Conservation (phyloP, 2,113 vertebrate species). For the Cygnus buccinator region DNA sequence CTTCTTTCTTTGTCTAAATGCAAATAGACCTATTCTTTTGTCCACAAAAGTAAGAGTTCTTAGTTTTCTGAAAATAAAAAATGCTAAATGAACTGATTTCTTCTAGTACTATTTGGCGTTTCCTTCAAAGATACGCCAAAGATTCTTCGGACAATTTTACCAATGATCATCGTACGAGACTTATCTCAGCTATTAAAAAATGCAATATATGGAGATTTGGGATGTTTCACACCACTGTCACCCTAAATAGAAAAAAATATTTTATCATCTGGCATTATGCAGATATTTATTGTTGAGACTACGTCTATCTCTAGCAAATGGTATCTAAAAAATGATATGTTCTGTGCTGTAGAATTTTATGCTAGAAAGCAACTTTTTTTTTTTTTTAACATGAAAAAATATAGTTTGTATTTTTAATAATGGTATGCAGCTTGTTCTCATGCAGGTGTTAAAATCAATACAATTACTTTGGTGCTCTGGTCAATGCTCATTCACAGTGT, state of each 20-base stretch:
- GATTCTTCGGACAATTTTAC: not conserved
- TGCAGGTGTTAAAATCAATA: not conserved
- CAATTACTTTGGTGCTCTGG: not conserved
- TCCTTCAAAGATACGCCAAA: not conserved
- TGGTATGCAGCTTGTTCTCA: not conserved
- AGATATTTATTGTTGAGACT: not conserved
- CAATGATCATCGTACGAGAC: not conserved
- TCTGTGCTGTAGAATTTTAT: not conserved
- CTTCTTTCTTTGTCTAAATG: not conserved
- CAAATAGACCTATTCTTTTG: not conserved
- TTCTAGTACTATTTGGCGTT: not conserved
- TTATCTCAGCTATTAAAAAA: not conserved
- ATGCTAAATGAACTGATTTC: not conserved
- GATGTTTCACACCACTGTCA: not conserved
- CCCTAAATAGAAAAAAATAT: not conserved
- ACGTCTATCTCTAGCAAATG: not conserved
- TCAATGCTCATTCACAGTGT: not conserved
- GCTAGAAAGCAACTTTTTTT: not conserved
- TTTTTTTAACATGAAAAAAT: not conserved
- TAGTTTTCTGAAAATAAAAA: not conserved
- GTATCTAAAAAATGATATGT: not conserved
- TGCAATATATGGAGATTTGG: not conserved
- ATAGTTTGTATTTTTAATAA: not conserved
- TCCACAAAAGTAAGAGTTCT: not conserved
- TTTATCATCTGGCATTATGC: not conserved